Base-by-base conservation (phyloP, 2,888 invertebrate genomes). In the Balanococcus diminutus region DNA sequence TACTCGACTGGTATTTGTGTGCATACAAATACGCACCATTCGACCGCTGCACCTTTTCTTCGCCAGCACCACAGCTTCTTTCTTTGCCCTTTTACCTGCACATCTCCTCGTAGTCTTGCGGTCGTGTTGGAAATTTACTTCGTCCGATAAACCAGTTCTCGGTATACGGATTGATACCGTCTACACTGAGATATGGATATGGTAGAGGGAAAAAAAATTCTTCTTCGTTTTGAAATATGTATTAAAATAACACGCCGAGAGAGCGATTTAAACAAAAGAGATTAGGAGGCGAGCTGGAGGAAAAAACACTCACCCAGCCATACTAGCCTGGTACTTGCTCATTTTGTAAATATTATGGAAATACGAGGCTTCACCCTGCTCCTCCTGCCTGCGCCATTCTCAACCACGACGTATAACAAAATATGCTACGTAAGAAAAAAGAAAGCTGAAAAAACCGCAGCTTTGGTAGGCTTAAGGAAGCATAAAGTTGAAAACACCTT, bases 261-360 rank as follows among this genome's bases (percentile, higher is more conserved):
- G 51, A 19, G 51, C 19, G 51, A n/a, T n/a, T 67, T 67, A 67
- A 67, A 67, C 61, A 67, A 67, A 67, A 67, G 61, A 67, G 51
- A 51, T 51, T 51, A 51, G 19, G 9, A 51, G 4, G 19, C 42
- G 42, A 36, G 36, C 8, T 36, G n/a, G n/a, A n/a, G n/a, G n/a
- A 36, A 36, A 36, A 36, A 36, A 36, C 42, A 16, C 42, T n/a
- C 42, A 42, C 42, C 42, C 42, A 36, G 36, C 36, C 36, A 8
- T n/a, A n/a, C n/a, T n/a, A n/a, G 42, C 11, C n/a, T n/a, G n/a
- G 3, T 51, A 51, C 19, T 51, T 9, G 51, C 42, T 14, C 14
- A 19, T 19, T n/a, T 51, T 51, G 51, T 51, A 51, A 51, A 51
- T 51, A 51, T 51, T 51, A 51, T 51, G 51, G 19, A 51, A 51